Conservation (phyloP, 2,113 vertebrate genomes). For the Machaerirhynchus nigripectus region DNA sequence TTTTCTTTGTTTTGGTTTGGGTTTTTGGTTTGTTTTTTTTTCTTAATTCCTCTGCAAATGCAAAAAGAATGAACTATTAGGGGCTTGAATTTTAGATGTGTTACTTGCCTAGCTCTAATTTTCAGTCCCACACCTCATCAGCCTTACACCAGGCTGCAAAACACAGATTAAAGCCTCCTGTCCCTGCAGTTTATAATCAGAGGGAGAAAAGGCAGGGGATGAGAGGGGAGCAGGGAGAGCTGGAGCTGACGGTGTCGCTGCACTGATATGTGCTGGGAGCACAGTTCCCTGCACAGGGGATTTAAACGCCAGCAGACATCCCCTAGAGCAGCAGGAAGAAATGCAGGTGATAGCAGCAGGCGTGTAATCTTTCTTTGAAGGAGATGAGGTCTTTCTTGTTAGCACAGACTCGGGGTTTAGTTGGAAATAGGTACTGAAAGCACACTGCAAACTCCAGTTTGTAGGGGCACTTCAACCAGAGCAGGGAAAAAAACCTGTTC, state of each 20-base stretch:
- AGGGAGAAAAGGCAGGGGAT: neutral
- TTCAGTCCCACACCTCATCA: neutral
- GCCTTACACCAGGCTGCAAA: neutral
- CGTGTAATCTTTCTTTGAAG: neutral
- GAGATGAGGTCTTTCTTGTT: neutral
- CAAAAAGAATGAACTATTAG: neutral
- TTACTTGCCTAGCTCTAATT: neutral
- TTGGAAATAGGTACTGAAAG: neutral
- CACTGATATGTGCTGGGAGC: neutral
- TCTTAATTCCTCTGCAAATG: neutral
- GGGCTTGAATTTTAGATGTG: neutral
- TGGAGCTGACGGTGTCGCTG: fast-evolving
- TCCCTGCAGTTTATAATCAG: neutral
- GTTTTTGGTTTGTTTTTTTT: too few species aligned
- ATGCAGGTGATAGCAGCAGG: neutral
- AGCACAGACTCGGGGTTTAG: neutral
- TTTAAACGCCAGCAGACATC: neutral
- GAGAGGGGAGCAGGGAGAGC: neutral
- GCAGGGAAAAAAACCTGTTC: neutral
- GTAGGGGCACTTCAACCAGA: neutral
- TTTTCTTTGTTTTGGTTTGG: too few species aligned
- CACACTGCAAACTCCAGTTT: neutral
- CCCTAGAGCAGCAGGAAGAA: neutral
- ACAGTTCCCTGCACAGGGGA: neutral
- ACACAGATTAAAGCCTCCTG: neutral